Conservation (phyloP, 2,888 invertebrate genomes). For the Drosophila affinis region DNA sequence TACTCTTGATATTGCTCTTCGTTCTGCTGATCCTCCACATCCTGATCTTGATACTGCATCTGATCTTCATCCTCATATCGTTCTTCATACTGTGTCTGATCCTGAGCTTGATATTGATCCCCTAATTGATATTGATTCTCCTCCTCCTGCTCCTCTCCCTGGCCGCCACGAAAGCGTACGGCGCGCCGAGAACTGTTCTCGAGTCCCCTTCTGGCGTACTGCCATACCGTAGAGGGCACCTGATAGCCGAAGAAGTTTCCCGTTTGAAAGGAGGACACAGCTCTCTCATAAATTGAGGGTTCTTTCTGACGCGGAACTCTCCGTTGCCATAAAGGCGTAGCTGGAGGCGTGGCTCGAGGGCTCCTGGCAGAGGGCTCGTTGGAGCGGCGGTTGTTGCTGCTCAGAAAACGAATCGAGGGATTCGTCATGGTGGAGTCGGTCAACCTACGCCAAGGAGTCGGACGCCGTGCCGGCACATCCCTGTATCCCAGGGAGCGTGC, state of each 20-base stretch:
- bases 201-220: neutral
- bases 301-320: neutral
- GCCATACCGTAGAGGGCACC: neutral
- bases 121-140: neutral
- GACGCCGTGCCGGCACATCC: neutral
- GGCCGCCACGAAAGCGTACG: constrained; percentile 2
- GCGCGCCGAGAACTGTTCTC: neutral
- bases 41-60: too few relatives aligned
- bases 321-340: neutral
- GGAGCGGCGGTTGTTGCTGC: neutral
- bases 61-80: neutral
- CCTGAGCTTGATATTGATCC: too few relatives aligned
- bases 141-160: neutral
- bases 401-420: constrained; percentile 4
- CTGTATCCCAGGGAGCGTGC: neutral
- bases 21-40: neutral
- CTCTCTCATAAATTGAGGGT: neutral
- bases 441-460: neutral
- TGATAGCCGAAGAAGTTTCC: neutral
- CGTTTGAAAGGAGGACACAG: neutral
- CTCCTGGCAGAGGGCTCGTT: constrained; percentile 1
- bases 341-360: neutral
- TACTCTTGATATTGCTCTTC: too few relatives aligned
- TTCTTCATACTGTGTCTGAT: too few relatives aligned
- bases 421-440: neutral